These are phyloP conservation scores for Siphamia tubifer DNA, from an alignment of 2,113 vertebrate genomes.

Conservation along the genomic window DNA sequence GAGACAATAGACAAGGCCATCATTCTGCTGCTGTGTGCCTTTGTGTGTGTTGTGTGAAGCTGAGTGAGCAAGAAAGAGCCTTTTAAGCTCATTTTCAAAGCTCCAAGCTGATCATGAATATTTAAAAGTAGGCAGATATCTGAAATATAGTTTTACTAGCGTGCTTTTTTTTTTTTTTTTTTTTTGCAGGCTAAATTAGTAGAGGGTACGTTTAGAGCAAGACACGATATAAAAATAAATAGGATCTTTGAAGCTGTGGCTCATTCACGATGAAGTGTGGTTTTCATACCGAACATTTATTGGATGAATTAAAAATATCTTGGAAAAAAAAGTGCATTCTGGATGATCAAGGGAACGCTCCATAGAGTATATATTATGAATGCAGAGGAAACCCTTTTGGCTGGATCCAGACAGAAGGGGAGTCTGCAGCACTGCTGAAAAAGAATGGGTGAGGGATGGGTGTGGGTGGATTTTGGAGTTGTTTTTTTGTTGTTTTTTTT, in stretches of 20 bases:
- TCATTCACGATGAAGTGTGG: conserved; percentile 18
- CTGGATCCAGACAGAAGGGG: conserved; percentile 21
- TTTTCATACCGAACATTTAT: conserved; percentile 47
- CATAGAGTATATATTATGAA: conserved; percentile 29
- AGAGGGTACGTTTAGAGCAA: conserved; percentile 21
- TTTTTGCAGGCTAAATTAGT: conserved; percentile 45
- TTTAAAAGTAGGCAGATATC: conserved; percentile 58
- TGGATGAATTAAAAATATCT: conserved; percentile 33
- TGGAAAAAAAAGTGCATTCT: conserved; percentile 29
- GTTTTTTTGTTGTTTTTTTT: background rate
- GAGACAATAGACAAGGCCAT: background rate
- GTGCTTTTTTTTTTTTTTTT: conserved; percentile 24
- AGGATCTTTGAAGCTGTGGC: conserved; percentile 45
- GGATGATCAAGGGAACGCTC: conserved; percentile 1
- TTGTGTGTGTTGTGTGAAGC: background rate
- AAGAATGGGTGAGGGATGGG: background rate
- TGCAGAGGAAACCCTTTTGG: conserved; percentile 33
- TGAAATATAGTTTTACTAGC: conserved; percentile 42
- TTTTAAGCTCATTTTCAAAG: conserved; percentile 66
- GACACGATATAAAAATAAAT: conserved; percentile 34
- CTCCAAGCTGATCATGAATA: conserved; percentile 66
- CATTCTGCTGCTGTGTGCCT: background rate
- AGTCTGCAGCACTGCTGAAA: conserved; percentile 13
- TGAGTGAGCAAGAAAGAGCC: conserved; percentile 23
- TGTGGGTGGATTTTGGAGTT: background rate